These are phyloP conservation scores for Standfussiana lucernea DNA, from an alignment of 2,888 invertebrate species.

Conservation along the genomic window DNA sequence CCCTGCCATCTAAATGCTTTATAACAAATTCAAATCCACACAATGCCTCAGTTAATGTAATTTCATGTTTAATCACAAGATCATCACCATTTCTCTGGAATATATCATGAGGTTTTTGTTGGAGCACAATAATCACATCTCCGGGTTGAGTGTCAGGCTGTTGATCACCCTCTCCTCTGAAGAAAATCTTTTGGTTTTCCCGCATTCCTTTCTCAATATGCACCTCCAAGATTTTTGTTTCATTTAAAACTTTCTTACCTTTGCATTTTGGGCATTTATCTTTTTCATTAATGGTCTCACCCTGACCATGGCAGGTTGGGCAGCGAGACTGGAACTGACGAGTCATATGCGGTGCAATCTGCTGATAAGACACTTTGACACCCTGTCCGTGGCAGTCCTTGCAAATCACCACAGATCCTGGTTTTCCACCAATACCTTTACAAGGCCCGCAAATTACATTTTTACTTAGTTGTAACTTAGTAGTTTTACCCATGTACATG, in stretches of 20 bases:
- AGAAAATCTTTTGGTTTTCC: constrained; percentile 96
- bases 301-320: constrained; percentile 92
- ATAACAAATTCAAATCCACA: constrained; percentile 96
- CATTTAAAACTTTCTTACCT: constrained; percentile 95
- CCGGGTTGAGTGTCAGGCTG: constrained; percentile 96
- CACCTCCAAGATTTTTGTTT: constrained; percentile 96
- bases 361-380: constrained; percentile 93
- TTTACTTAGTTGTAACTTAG: constrained; percentile 95
- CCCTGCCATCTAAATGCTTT: constrained; percentile 97
- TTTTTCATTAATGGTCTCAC: constrained; percentile 94
- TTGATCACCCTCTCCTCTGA: constrained; percentile 97
- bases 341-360: constrained; percentile 92
- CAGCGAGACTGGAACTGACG: constrained; percentile 92
- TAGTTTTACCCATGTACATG: constrained; percentile 96
- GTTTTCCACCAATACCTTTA: constrained; percentile 94
- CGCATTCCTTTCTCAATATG: constrained; percentile 97
- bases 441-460: constrained; percentile 95
- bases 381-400: constrained; percentile 95
- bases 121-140: constrained; percentile 96
- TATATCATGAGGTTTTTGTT: constrained; percentile 94
- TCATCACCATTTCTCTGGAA: constrained; percentile 95
- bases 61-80: constrained; percentile 93
- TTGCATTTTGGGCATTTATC: constrained; percentile 95
- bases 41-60: constrained; percentile 96
- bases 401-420: constrained; percentile 93